Base-by-base conservation (phyloP, 2,888 invertebrate genomes). In the Oscheius sp. region DNA sequence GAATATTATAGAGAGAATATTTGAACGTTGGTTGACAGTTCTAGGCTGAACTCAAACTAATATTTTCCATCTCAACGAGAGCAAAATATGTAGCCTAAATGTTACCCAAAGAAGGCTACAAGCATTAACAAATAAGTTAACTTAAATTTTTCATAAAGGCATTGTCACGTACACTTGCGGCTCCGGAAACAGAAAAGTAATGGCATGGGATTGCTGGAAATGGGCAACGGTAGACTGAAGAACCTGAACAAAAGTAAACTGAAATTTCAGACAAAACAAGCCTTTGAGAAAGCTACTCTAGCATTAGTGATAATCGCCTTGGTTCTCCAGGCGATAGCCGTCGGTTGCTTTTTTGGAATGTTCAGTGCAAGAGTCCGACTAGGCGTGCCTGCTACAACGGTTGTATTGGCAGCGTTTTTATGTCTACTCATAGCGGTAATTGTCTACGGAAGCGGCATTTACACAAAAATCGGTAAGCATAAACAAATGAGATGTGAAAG, bases 111-210 rank as follows among this genome's bases (percentile, higher is more conserved):
- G n/a, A n/a, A n/a, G n/a, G n/a, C n/a, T n/a, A n/a, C n/a, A n/a
- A n/a, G n/a, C n/a, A n/a, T n/a, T n/a, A n/a, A n/a, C n/a, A n/a
- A n/a, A n/a, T n/a, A n/a, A n/a, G n/a, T n/a, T n/a, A n/a, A n/a
- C n/a, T n/a, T n/a, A n/a, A n/a, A n/a, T n/a, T n/a, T n/a, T n/a
- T n/a, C n/a, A n/a, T n/a, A n/a, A n/a, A n/a, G n/a, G 84, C 17
- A 65, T 84, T 5, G 72, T 82, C 17, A 75, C 80, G 2, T 69
- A 76, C 55, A 68, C 77, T 27, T 84, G 84, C 64, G 82, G 83
- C 8, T 25, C 29, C 17, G 78, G 74, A 39, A 67, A 65, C 27
- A 57, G 76, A 65, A 63, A 78, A 66, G 72, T 76, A 8, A 55
- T 65, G n/a, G 68, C 63, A 6, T 66, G 71, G 50, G 80, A 80